Percentiles rank a stretch among this genome's conserved stretches.
Evolutionary conservation across 1,140 invertebrate species (phyloP).

Genomic region (Maconellicoccus hirsutus): DNA sequence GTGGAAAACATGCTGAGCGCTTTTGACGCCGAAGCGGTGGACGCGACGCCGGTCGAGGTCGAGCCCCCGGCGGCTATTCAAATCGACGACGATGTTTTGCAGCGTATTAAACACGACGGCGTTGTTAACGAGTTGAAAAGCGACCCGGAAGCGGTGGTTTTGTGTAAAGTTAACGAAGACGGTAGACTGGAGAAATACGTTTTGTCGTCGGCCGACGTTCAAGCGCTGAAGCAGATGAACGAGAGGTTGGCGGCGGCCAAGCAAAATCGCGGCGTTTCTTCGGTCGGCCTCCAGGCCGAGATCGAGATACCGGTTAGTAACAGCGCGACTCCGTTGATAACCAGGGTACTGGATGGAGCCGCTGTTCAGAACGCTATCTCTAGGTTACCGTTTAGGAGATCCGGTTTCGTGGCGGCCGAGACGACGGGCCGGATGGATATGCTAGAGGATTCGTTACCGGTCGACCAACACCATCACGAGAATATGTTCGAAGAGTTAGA

Average conservation of each 20-base stretch:
- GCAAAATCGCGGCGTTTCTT: neutral
- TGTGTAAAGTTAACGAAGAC: slow-evolving; percentile 31
- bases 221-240: slow-evolving; percentile 21
- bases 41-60: neutral
- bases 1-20: slow-evolving; percentile 11
- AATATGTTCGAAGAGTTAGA: slow-evolving; percentile 17
- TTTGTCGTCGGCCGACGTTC: slow-evolving; percentile 31
- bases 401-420: neutral
- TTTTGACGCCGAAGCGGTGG: neutral
- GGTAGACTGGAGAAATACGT: slow-evolving; percentile 32
- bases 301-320: neutral
- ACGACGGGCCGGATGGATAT: neutral
- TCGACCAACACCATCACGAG: slow-evolving; percentile 4
- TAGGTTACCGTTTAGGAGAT: neutral
- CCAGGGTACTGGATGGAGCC: neutral
- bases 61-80: neutral
- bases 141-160: slow-evolving; percentile 32
- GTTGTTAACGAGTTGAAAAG: slow-evolving; percentile 22
- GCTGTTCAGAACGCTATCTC: neutral
- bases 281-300: neutral
- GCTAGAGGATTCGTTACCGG: neutral
- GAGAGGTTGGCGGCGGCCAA: neutral
- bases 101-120: slow-evolving; percentile 27
- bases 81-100: slow-evolving; percentile 28
- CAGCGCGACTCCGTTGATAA: neutral